Base-by-base conservation (phyloP, 2,797 vertebrate species). In the Chrosomus eos region DNA sequence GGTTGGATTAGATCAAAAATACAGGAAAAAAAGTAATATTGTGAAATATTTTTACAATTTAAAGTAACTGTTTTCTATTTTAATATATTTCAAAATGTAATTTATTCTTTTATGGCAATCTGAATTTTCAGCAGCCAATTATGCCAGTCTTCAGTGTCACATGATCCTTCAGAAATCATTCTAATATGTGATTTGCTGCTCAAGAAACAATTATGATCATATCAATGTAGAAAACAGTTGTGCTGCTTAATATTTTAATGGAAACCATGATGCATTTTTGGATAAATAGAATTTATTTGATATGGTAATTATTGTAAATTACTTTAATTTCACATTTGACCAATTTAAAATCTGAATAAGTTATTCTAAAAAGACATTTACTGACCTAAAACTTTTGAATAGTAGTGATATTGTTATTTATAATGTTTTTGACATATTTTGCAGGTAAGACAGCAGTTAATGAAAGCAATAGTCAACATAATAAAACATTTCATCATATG, bases 401-500 rank as follows among this genome's bases (percentile, higher is more conserved):
- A 23, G 21, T n/a, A 36, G 31, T 55, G 19, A 21, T n/a, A 9
- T 36, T 55, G 33, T 14, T 48, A 48, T 31, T 31, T 11, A 28
- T 2, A 31, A 31, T 74, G 48, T 53, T 7, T 33, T 7, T 3
- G 2, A 8, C 26, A 38, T 26, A 60, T 60, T 77, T 38, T 76
- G 13, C 28, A 31, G 26, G 26, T 31, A 31, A 36, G 33, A 67
- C 19, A 75, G 13, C 26, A 48, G 9, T 31, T 73, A 28, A 28
- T 73, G 8, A 73, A 28, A 51, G 40, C 23, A 26, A 10, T 28
- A 1, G 1, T 58, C 13, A 58, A 58, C 33, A 73, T 33, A 18
- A 64, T 16, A 68, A 67, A 67, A 68, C 76, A 90, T 88, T 82
- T 43, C 76, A 79, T 88, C 79, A 82, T 26, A n/a, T 60, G 55